A percentile compares a stretch with the other conserved stretches of the same genome.
Evolutionary conservation across 2,113 vertebrate genomes (phyloP).

Genomic region (Panurus biarmicus): DNA sequence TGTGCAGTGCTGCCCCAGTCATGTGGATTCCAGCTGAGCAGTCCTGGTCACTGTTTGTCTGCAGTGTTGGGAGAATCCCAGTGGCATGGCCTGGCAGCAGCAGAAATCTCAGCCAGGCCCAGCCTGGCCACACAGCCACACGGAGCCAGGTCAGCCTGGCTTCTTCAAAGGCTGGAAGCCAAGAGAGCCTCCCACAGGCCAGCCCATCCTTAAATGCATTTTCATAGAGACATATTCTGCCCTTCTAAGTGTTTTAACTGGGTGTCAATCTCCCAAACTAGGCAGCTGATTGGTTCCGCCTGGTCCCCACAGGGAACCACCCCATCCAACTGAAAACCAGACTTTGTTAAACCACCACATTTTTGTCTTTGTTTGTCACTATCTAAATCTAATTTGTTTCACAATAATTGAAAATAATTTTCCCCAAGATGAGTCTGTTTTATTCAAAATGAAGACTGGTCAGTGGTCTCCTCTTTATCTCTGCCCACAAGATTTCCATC

Average conservation of each 20-base stretch:
- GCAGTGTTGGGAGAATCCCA: not conserved
- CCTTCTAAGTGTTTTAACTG: not conserved
- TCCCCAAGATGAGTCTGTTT: not conserved
- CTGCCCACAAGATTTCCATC: not conserved
- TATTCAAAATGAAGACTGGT: accelerated
- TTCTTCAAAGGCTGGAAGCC: not conserved
- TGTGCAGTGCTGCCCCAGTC: not conserved
- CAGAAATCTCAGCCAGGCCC: not conserved
- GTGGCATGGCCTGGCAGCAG: not conserved
- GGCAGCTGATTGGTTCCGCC: not conserved
- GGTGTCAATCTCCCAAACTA: not conserved
- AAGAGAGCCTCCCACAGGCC: not conserved
- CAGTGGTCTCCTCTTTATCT: not conserved
- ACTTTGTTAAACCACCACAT: not conserved
- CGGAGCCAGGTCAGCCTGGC: not conserved
- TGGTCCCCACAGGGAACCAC: not conserved
- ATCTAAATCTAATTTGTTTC: not conserved
- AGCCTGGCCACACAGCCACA: too few species aligned
- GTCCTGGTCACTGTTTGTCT: not conserved
- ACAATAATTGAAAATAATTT: not conserved
- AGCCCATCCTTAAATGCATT: not conserved
- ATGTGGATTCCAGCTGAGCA: accelerated
- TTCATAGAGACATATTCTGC: not conserved
- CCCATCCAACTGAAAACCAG: not conserved
- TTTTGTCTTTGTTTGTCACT: not conserved